A percentile compares a stretch with the other conserved stretches of the same genome.
Evolutionary conservation across 2,888 invertebrate species (phyloP).

Genomic region (Lasiommata megera): DNA sequence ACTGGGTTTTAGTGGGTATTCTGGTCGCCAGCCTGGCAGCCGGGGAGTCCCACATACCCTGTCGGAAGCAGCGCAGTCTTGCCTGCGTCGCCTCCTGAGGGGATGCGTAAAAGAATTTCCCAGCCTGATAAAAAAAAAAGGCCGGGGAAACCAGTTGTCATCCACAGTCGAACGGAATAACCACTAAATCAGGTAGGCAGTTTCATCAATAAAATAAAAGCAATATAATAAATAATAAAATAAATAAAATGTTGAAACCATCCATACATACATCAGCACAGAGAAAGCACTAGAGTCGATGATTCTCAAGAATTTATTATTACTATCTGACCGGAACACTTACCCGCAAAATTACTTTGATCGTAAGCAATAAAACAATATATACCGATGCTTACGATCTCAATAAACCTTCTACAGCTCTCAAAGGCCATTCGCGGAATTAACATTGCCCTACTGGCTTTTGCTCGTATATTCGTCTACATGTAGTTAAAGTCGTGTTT

Average conservation of each 20-base stretch:
- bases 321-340: neutral
- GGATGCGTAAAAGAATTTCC: no score
- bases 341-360: slow-evolving; percentile 9
- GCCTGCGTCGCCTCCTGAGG: no score
- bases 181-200: no score
- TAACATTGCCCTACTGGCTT: slow-evolving; percentile 17
- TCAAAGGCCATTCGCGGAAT: slow-evolving; percentile 20
- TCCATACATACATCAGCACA: neutral
- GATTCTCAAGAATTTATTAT: slow-evolving; percentile 9
- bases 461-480: neutral
- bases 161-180: no score
- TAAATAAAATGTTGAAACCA: neutral
- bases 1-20: no score
- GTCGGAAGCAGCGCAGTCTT: no score
- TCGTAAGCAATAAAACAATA: slow-evolving; percentile 19
- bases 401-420: slow-evolving; percentile 26
- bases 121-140: no score
- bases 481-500: neutral
- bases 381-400: slow-evolving; percentile 13
- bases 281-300: neutral
- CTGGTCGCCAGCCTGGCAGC: no score
- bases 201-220: no score
- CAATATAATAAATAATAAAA: no score
- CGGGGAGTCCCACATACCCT: no score
- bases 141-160: no score